These are phyloP conservation scores for Globia sparganii DNA, from an alignment of 2,888 invertebrate species.

Conservation along the genomic window DNA sequence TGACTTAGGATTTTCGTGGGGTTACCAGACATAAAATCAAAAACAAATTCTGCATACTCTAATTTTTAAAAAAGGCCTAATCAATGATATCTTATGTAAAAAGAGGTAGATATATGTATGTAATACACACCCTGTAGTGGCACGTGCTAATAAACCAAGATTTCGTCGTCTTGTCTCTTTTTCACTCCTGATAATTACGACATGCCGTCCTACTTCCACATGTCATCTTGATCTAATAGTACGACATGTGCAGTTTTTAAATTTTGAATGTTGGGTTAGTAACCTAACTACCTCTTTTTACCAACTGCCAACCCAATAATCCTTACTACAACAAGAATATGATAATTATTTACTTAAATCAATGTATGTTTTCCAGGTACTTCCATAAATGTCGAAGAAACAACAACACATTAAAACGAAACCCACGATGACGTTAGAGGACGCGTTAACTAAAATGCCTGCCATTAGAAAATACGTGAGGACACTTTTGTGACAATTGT, in stretches of 20 bases:
- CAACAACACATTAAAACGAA: conserved; percentile 30
- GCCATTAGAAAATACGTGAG: conserved; percentile 65
- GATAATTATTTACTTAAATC: background rate
- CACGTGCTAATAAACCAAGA: too few species aligned
- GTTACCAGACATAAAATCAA: background rate
- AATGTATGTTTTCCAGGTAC: conserved; percentile 48
- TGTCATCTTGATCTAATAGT: background rate
- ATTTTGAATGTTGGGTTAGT: background rate
- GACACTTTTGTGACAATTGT: conserved; percentile 76
- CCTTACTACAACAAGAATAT: background rate
- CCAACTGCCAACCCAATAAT: background rate
- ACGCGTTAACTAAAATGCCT: conserved; percentile 60
- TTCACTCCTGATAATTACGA: too few species aligned
- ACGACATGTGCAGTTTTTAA: background rate
- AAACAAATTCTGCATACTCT: too few species aligned
- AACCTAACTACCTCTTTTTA: background rate
- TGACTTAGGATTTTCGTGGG: background rate
- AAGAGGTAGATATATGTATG: too few species aligned
- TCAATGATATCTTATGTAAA: too few species aligned
- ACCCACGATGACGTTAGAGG: conserved; percentile 52
- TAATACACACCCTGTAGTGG: too few species aligned
- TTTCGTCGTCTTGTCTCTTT: too few species aligned
- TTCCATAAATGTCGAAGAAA: conserved; percentile 28
- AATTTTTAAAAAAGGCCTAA: too few species aligned
- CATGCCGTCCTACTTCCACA: background rate